Evolutionary conservation across 2,113 vertebrate genomes (phyloP).

Genomic region (Salvator merianae): DNA sequence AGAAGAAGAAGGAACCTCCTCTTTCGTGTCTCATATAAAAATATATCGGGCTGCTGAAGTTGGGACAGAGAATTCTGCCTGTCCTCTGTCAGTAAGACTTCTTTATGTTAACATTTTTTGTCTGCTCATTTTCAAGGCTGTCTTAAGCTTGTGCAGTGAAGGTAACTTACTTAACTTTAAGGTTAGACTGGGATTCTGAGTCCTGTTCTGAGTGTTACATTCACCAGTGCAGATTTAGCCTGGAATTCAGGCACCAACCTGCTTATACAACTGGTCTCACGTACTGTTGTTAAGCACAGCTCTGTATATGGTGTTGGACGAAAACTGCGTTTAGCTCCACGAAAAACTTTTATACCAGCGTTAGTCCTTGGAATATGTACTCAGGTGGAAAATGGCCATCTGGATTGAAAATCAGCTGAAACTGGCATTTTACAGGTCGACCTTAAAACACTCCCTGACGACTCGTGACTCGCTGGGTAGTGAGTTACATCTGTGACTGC

Average conservation of each 20-base stretch:
- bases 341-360: accelerated
- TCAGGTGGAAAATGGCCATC: not conserved
- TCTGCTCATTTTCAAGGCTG: too few relatives aligned
- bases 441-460: not conserved
- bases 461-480: not conserved
- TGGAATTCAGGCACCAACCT: not conserved
- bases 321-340: not conserved
- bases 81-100: too few relatives aligned
- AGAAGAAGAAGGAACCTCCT: not conserved
- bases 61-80: too few relatives aligned
- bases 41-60: not conserved
- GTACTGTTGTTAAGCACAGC: not conserved
- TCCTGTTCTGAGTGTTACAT: not conserved
- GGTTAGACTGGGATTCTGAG: too few relatives aligned
- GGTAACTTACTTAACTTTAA: not conserved
- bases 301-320: not conserved
- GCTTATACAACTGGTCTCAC: too few relatives aligned
- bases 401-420: not conserved
- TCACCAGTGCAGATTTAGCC: not conserved
- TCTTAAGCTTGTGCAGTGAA: not conserved
- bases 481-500: accelerated
- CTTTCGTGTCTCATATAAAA: not conserved
- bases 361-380: not conserved
- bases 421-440: not conserved
- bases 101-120: not conserved